phyloP scores from a whole-genome alignment of 2,113 vertebrate species.

The Hemibates koningsi region DNA sequence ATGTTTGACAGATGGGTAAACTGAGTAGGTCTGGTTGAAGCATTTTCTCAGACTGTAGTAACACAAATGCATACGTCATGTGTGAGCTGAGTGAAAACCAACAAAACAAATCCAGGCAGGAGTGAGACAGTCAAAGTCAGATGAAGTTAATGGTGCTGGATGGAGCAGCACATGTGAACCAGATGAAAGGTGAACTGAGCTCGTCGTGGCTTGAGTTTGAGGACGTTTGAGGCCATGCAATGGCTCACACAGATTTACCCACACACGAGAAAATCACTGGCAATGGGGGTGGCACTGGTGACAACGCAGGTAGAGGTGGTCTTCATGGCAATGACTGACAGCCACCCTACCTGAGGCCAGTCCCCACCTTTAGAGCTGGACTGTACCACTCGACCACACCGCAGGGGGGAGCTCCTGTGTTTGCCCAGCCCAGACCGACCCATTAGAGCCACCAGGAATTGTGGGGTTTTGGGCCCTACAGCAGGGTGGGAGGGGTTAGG shows the following conservation, averaged over 20 bases:
- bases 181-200: slow-evolving; percentile 12
- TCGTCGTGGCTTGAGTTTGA: neutral
- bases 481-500: slow-evolving; percentile 57
- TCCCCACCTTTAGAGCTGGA: slow-evolving; percentile 71
- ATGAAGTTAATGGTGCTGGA: slow-evolving; percentile 25
- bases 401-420: slow-evolving; percentile 66
- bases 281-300: slow-evolving; percentile 40
- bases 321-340: slow-evolving; percentile 67
- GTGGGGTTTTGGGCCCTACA: slow-evolving; percentile 65
- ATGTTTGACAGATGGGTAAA: slow-evolving; percentile 10
- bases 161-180: slow-evolving; percentile 18
- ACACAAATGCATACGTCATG: slow-evolving; percentile 1
- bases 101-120: neutral
- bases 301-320: slow-evolving; percentile 60
- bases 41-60: neutral
- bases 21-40: neutral
- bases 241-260: slow-evolving; percentile 31
- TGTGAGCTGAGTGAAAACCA: slow-evolving; percentile 7
- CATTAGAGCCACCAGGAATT: slow-evolving; percentile 71
- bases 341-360: slow-evolving; percentile 70
- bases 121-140: neutral
- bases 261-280: slow-evolving; percentile 26
- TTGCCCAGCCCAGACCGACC: slow-evolving; percentile 68
- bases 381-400: slow-evolving; percentile 62
- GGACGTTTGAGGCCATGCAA: slow-evolving; percentile 27